Evolutionary conservation across 2,888 invertebrate genomes (phyloP).

Genomic region (Argyresthia albistria): DNA sequence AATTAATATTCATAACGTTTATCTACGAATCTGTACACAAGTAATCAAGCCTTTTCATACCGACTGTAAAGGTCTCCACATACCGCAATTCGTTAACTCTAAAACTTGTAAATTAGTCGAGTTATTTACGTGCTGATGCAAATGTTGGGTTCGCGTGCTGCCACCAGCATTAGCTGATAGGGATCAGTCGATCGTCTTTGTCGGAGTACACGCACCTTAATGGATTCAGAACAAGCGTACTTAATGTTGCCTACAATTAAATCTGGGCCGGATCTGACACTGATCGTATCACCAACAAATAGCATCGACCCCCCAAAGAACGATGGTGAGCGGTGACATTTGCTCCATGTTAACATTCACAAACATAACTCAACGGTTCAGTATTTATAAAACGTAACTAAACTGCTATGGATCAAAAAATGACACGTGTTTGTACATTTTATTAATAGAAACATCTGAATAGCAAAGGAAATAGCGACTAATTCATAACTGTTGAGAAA

Average conservation of each 20-base stretch:
- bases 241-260: slow-evolving; percentile 25
- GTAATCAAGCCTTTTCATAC: not conserved
- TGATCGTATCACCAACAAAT: not conserved
- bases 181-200: slow-evolving; percentile 13
- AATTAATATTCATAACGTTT: not conserved
- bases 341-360: too few relatives aligned
- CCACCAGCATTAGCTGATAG: slow-evolving; percentile 25
- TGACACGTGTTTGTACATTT: too few relatives aligned
- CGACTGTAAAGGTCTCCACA: slow-evolving; percentile 6
- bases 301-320: too few relatives aligned
- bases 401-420: too few relatives aligned
- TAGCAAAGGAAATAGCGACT: too few relatives aligned
- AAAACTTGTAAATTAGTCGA: slow-evolving; percentile 19
- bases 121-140: slow-evolving; percentile 15
- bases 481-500: too few relatives aligned
- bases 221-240: slow-evolving; percentile 45
- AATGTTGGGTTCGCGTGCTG: slow-evolving; percentile 43
- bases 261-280: not conserved
- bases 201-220: slow-evolving; percentile 39
- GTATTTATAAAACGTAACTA: too few relatives aligned
- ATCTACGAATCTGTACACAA: not conserved
- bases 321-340: too few relatives aligned
- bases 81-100: slow-evolving; percentile 14
- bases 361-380: too few relatives aligned
- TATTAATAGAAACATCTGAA: too few relatives aligned